Evolutionary conservation across 2,797 vertebrate species (phyloP), one percentile per base, ranked within the genome.

Genomic region (Poecilia wingei): DNA sequence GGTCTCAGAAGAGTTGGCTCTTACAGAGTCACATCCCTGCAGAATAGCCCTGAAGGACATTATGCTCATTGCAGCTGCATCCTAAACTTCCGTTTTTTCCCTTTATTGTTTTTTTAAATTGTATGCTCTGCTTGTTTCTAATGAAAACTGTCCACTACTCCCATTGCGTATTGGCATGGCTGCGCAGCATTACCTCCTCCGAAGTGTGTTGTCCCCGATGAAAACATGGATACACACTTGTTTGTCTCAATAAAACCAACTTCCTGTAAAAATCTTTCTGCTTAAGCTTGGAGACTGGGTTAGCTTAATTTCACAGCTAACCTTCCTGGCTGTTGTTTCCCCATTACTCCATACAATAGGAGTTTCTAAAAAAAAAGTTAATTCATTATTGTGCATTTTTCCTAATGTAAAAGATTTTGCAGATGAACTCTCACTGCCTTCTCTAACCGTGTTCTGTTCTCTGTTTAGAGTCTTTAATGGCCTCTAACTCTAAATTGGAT

Each of bases 401-500:
- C 4, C 57, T 6, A 33, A 33, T 36, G 14, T 33, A 36, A 64
- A 6, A 36, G 14, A 18, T 8, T 64, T 64, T 1, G 57, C 59
- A 36, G 31, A 36, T 36, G 16, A 36, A 36, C 59, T 7, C 59
- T 64, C 16, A 8, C 16, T 64, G 59, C 59, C 61, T 79, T 82
- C 51, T 74, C 43, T 82, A 78, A 82, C 69, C 39, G 72, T 87
- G 72, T 41, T 41, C 39, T 86, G 61, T 28, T 80, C 79, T 22
- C 12, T 1, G 6, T 79, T 49, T 71, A 49, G 69, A 79, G 78
- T 75, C 68, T 82, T 77, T 33, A 53, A 72, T 51, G 51, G 80
- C 82, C 49, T 83, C 46, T 43, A 76, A 59, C 59, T 89, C 84
- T 84, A 78, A 84, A 84, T 45, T 46, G 78, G 80, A 86, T 88